Evolutionary conservation across 2,888 invertebrate genomes (phyloP).

Genomic region (Odontomyia ornata): DNA sequence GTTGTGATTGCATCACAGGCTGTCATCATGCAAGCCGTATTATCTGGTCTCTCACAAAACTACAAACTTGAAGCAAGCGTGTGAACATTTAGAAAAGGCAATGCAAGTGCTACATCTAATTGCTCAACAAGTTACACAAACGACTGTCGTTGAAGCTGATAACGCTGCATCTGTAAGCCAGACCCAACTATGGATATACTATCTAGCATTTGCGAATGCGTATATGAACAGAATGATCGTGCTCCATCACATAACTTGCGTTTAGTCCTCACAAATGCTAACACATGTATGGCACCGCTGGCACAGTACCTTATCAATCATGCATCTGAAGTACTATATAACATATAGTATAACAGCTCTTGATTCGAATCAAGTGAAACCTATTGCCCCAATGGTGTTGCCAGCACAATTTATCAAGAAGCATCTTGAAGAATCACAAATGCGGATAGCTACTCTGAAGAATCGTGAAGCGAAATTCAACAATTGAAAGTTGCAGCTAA

Average conservation of each 20-base stretch:
- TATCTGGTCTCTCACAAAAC: conserved; percentile 60
- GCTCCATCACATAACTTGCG: conserved; percentile 76
- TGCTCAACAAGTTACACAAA: conserved; percentile 70
- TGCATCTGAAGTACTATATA: conserved; percentile 88
- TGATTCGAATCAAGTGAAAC: conserved; percentile 65
- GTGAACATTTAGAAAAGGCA: conserved; percentile 69
- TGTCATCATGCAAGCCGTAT: no score
- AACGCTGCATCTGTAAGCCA: conserved; percentile 69
- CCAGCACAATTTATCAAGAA: conserved; percentile 90
- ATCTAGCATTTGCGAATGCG: conserved; percentile 63
- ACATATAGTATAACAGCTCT: conserved; percentile 62
- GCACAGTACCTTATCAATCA: conserved; percentile 83
- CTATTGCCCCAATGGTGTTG: conserved; percentile 76
- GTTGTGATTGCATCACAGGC: no score
- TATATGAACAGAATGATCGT: conserved; percentile 72
- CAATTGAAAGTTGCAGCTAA: conserved; percentile 87
- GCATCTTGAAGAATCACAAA: conserved; percentile 92
- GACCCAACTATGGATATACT: conserved; percentile 78
- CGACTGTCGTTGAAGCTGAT: conserved; percentile 69
- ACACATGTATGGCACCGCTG: conserved; percentile 72
- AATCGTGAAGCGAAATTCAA: conserved; percentile 93
- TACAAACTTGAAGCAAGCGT: conserved; percentile 69
- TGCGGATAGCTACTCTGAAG: conserved; percentile 86
- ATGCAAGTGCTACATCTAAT: conserved; percentile 71
- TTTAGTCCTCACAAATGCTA: conserved; percentile 69